Base-by-base conservation (phyloP, 2,113 vertebrate species). In the Rhegmatorhina hoffmannsi region DNA sequence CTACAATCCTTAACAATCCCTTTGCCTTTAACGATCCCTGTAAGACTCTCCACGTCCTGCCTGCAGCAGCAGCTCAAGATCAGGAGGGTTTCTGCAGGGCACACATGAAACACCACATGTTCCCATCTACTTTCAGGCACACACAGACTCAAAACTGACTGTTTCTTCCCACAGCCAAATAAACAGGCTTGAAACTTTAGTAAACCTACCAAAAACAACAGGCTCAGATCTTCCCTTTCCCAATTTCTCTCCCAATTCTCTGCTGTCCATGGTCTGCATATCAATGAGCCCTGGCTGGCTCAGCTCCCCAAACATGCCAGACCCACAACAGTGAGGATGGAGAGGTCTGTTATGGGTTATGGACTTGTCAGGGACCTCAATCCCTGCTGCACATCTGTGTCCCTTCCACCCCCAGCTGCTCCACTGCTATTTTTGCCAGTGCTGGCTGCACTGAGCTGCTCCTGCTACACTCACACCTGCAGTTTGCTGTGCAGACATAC, bases 391-490 rank as follows among this genome's bases (percentile, higher is more conserved):
- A 74, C 60, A 82, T 59, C 80, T 55, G 38, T 28, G 56, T 78
- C 63, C 26, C 50, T 70, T 16, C 69, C 72, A 47, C 7, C 43
- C 60, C 56, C 92, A 93, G 79, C 88, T 93, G 83, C 60, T 89
- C 58, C 68, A 84, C 0, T 77, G 84, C 73, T 93, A 49, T 84
- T 94, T 97, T 78, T 67, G 73, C 76, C 68, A 90, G 20, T 4
- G 59, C 1, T 83, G 81, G 70, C 82, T 85, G 95, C 49, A 40
- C 83, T 40, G 38, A 68, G 49, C 70, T 90, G 21, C 83, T 94
- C 47, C 75, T 67, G 52, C 83, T 80, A 77, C 64, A 70, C 21
- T 5, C 91, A 70, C 83, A 90, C 90, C 95, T 96, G 80, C 79
- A 83, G 90, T 49, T n/a, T 76, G 78, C 90, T 91, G 73, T 17